Percentiles rank a stretch among this genome's conserved stretches.
Conservation (phyloP, 2,113 vertebrate species). For the Pao palembangensis region DNA sequence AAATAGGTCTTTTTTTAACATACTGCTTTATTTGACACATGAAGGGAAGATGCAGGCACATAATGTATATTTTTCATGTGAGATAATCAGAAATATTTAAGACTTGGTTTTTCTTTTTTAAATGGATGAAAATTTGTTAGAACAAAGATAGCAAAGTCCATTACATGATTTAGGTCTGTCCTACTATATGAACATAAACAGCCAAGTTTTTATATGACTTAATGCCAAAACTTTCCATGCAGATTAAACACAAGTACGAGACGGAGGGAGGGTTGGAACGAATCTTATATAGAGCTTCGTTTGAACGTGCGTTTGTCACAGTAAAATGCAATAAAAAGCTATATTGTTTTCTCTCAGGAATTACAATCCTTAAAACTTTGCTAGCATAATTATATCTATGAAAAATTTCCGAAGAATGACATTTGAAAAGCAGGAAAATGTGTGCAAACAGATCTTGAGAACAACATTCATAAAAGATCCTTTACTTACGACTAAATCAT, state of each 20-base stretch:
- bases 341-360: conserved; percentile 23
- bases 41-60: conserved; percentile 64
- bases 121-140: conserved; percentile 42
- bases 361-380: conserved; percentile 35
- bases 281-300: conserved; percentile 38
- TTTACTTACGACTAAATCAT: no score
- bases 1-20: conserved; percentile 51
- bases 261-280: conserved; percentile 50
- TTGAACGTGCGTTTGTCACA: conserved; percentile 37
- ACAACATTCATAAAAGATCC: conserved; percentile 48
- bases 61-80: conserved; percentile 55
- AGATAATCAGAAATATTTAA: conserved; percentile 58
- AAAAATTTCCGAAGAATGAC: conserved; percentile 35
- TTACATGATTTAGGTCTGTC: conserved; percentile 47
- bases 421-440: conserved; percentile 12
- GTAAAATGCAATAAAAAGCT: conserved; percentile 39
- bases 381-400: conserved; percentile 20
- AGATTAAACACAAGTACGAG: conserved; percentile 47
- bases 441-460: conserved; percentile 13
- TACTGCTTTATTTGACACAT: conserved; percentile 61
- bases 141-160: conserved; percentile 42
- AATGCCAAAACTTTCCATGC: conserved; percentile 53
- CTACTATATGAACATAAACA: conserved; percentile 53
- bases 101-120: conserved; percentile 50
- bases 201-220: conserved; percentile 51